A percentile compares a stretch with the other conserved stretches of the same genome.
Conservation (phyloP, 2,113 vertebrate species). For the Aegotheles bennettii region DNA sequence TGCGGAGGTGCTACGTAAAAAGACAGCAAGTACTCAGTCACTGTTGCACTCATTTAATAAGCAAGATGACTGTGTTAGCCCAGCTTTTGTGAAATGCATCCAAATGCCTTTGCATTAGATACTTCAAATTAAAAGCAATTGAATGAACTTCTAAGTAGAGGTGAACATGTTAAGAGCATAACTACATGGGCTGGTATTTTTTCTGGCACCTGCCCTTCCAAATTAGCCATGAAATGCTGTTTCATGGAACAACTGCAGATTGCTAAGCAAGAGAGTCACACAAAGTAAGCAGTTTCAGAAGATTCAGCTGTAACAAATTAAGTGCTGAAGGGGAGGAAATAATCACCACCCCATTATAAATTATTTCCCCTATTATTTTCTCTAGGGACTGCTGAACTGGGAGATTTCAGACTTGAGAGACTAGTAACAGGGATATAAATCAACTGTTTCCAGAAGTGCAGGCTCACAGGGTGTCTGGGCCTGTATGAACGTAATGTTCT, state of each 20-base stretch:
- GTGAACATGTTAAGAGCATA: neutral
- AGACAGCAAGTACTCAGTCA: neutral
- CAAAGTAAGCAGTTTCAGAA: neutral
- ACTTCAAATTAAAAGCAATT: neutral
- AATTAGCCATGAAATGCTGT: conserved; percentile 24
- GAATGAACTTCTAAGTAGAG: neutral
- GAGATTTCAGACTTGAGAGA: neutral
- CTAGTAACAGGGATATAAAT: conserved; percentile 7
- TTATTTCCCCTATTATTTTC: conserved; percentile 27
- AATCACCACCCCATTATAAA: conserved; percentile 20
- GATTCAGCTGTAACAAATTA: conserved; percentile 24
- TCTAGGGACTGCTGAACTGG: neutral
- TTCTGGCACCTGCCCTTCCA: neutral
- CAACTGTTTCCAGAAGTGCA: neutral
- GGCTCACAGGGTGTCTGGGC: neutral
- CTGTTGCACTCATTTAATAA: neutral
- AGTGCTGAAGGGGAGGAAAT: conserved; percentile 1
- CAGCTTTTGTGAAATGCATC: neutral
- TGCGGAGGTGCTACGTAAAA: neutral
- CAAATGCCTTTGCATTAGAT: neutral
- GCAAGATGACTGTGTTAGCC: neutral
- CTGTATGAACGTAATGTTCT: neutral
- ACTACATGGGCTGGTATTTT: neutral
- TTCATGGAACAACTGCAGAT: neutral
- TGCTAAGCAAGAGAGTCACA: neutral